Conservation (phyloP, 2,113 vertebrate genomes). For the Sus scrofa region DNA sequence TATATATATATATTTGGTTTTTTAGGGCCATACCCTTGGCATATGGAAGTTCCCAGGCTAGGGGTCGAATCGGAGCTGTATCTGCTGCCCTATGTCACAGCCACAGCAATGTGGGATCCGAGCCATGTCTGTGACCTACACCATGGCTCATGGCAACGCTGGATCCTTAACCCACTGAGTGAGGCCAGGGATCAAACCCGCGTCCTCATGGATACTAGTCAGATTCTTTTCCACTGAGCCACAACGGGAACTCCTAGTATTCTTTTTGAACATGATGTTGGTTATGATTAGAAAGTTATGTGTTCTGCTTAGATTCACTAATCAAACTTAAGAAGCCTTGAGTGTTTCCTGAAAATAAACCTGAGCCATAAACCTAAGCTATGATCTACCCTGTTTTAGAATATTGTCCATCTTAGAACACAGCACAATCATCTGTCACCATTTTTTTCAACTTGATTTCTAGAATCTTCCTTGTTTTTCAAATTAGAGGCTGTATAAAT, state of each 20-base stretch:
- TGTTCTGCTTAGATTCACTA: conserved; percentile 3
- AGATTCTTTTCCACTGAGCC: too few relatives aligned
- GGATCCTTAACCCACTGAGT: too few relatives aligned
- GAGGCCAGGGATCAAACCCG: too few relatives aligned
- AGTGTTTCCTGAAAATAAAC: neutral
- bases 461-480: conserved; percentile 28
- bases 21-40: too few relatives aligned
- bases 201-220: too few relatives aligned
- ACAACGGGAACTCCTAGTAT: neutral
- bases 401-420: neutral
- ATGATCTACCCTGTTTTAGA: neutral
- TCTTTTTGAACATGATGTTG: conserved; percentile 29
- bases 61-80: too few relatives aligned
- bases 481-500: neutral
- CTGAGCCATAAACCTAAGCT: neutral
- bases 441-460: neutral
- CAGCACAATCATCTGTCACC: neutral
- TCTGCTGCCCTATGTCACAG: too few relatives aligned
- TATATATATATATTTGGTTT: too few relatives aligned
- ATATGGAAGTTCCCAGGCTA: too few relatives aligned
- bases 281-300: neutral
- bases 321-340: neutral
- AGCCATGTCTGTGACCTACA: too few relatives aligned
- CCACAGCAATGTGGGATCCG: too few relatives aligned
- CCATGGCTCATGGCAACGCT: too few relatives aligned